phyloP scores from a whole-genome alignment of 2,113 vertebrate species.

The Thamnophis sirtalis region DNA sequence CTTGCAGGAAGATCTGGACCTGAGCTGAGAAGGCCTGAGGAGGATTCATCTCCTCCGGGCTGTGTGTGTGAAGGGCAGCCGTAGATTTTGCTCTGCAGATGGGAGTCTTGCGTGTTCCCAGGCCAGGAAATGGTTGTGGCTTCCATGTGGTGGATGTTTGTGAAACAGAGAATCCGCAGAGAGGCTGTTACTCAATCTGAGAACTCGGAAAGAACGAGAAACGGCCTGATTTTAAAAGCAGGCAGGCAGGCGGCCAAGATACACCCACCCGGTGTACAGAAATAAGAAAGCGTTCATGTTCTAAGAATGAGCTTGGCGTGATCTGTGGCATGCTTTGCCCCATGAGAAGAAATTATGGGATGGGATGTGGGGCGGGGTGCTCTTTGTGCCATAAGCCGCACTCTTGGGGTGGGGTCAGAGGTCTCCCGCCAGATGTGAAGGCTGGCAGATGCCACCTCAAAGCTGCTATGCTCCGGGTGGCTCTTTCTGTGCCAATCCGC shows the following conservation, averaged over 20 bases:
- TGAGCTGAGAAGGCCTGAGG: neutral
- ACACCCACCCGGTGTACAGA: too few relatives aligned
- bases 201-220: neutral
- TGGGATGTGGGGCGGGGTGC: neutral
- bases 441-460: neutral
- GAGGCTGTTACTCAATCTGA: neutral
- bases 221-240: neutral
- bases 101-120: accelerated
- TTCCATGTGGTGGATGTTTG: neutral
- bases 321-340: too few relatives aligned
- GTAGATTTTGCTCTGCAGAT: accelerated
- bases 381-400: neutral
- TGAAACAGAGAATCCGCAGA: neutral
- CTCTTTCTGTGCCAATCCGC: neutral
- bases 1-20: too few relatives aligned
- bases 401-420: neutral
- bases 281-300: neutral
- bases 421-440: neutral
- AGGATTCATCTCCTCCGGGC: neutral
- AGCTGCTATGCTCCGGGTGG: neutral
- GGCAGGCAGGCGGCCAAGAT: neutral
- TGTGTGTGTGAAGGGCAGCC: accelerated
- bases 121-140: neutral
- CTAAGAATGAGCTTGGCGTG: neutral
- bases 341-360: neutral